phyloP scores from a whole-genome alignment of 2,888 invertebrate species.

The Psococerastis gibbosa region DNA sequence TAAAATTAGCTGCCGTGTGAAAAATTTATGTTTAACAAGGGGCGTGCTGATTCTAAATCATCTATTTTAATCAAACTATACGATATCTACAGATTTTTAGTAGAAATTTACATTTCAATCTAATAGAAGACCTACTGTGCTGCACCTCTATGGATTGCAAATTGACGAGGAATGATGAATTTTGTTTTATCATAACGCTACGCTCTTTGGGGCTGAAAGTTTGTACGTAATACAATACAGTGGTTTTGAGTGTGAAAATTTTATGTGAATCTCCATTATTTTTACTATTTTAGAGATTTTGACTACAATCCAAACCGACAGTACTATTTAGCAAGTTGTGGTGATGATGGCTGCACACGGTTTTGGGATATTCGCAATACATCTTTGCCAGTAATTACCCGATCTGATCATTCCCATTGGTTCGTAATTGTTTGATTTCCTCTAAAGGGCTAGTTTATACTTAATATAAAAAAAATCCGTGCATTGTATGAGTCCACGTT shows the following conservation, averaged over 20 bases:
- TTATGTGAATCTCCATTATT: conserved; percentile 9
- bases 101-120: too few species aligned
- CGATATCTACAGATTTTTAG: too few species aligned
- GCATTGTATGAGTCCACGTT: too few species aligned
- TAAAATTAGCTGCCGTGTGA: too few species aligned
- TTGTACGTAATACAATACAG: neutral
- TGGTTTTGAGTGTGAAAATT: conserved; percentile 6
- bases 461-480: neutral
- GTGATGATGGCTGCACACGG: conserved; percentile 86
- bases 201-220: too few species aligned
- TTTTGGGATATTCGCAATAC: conserved; percentile 91
- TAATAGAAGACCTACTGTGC: too few species aligned
- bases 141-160: too few species aligned
- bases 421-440: conserved; percentile 22
- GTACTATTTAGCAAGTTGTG: conserved; percentile 81
- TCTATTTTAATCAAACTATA: too few species aligned
- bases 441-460: conserved; percentile 13
- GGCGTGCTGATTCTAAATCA: too few species aligned
- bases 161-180: too few species aligned
- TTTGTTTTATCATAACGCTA: conserved; percentile 1
- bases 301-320: conserved; percentile 98
- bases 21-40: too few species aligned
- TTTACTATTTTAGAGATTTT: conserved; percentile 40
- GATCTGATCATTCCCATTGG: conserved; percentile 80
- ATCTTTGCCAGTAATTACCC: conserved; percentile 53